phyloP scores from a whole-genome alignment of 2,888 invertebrate species.

The Eupsilia transversa region DNA sequence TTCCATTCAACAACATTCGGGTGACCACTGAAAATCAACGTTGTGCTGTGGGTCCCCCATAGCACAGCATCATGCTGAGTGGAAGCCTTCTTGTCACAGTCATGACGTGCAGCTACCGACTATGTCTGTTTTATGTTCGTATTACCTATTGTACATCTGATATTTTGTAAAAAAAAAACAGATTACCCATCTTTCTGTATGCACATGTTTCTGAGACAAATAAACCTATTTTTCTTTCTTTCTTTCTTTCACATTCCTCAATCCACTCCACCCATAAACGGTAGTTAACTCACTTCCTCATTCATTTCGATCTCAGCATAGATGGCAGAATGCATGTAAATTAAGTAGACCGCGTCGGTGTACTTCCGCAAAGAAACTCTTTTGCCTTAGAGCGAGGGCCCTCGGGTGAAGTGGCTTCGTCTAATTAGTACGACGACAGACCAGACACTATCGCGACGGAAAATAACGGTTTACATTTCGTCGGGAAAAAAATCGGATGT shows the following conservation, averaged over 20 bases:
- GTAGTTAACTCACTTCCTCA: conserved; percentile 30
- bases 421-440: conserved; percentile 74
- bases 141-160: too few relatives aligned
- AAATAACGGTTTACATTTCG: conserved; percentile 39
- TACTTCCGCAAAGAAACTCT: conserved; percentile 69
- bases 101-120: too few relatives aligned
- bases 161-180: too few relatives aligned
- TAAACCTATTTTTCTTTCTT: too few relatives aligned
- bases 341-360: conserved; percentile 69
- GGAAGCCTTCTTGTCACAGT: too few relatives aligned
- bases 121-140: too few relatives aligned
- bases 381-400: conserved; percentile 70
- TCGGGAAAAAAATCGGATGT: conserved; percentile 13
- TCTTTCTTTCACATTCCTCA: neutral
- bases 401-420: conserved; percentile 70
- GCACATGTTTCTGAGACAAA: too few relatives aligned
- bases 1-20: too few relatives aligned
- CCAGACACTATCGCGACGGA: conserved; percentile 51
- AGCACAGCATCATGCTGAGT: too few relatives aligned
- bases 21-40: too few relatives aligned
- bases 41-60: too few relatives aligned
- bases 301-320: conserved; percentile 51
- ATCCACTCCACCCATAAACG: conserved; percentile 20
- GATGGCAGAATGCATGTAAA: conserved; percentile 67
- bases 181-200: too few relatives aligned